Base-by-base conservation (phyloP, 1,140 invertebrate genomes). In the Gyrodactylus salaris region DNA sequence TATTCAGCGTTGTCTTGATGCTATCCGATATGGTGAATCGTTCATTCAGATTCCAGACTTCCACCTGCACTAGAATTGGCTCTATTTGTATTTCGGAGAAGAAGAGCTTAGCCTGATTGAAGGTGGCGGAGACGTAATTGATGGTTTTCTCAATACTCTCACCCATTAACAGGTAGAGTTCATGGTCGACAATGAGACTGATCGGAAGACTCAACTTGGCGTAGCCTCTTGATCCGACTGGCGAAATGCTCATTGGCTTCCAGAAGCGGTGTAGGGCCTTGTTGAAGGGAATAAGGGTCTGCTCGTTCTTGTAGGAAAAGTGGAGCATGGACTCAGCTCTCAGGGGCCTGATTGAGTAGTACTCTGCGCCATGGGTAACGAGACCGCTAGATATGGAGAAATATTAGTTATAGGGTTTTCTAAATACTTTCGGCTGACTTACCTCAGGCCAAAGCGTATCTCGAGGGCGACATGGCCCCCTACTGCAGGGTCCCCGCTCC, bases 1-100 rank as follows among this genome's bases (percentile, higher is more conserved):
- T 25, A n/a, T 71, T 71, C 20, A 71, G 70, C 20, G 70, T 71
- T 71, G 70, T 25, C 25, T 71, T 71, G 25, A 71, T 71, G 25
- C 70, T 71, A 20, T 22, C 20, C 1, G 16, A 24, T 1, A 71
- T 25, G 16, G 7, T 7, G 2, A 25, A 71, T 20, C 70, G 70
- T 16, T 71, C 70, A 1, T 2, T 25, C 20, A 71, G 1, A 71
- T 71, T 71, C 70, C 70, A 71, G 7, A 71, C 21, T 71, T 71
- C 70, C 1, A 71, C 24, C 26, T 71, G 21, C 1, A 25, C 70
- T 20, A 71, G 70, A n/a, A 54, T 54, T n/a, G 34, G 34, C 34
- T 54, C 34, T 16, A 54, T 54, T 54, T 54, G 7, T 7, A n/a
- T 54, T 16, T 54, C n/a, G 34, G 34, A 7, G n/a, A 54, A 54